Conservation (phyloP, 2,113 vertebrate species). For the Probosciger aterrimus region DNA sequence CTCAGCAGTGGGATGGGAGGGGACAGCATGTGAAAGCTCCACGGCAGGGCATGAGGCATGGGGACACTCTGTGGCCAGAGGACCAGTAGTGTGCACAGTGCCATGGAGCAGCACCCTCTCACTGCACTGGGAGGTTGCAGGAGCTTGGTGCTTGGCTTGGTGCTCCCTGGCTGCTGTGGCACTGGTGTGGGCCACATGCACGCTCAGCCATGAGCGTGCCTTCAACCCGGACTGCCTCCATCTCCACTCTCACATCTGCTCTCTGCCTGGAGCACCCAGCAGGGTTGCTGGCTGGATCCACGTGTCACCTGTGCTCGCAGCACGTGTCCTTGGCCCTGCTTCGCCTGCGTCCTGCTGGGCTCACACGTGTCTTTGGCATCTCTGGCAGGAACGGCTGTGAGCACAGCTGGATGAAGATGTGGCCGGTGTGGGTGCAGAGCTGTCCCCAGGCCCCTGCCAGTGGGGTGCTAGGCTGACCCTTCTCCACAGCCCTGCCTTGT, state of each 20-base stretch:
- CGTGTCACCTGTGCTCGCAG: fast-evolving
- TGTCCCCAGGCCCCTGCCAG: fast-evolving
- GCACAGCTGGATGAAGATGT: neutral
- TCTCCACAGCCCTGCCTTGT: neutral
- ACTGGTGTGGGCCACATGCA: neutral
- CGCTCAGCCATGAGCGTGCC: fast-evolving
- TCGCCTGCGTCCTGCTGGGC: fast-evolving
- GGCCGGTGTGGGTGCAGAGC: neutral
- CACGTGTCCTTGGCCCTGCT: neutral
- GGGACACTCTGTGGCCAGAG: fast-evolving
- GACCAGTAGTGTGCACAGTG: fast-evolving
- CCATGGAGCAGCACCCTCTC: neutral
- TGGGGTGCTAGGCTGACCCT: neutral
- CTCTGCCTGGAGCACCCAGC: neutral
- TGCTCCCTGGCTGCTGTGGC: neutral
- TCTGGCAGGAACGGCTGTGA: fast-evolving
- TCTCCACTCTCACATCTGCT: neutral
- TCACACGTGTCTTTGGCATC: neutral
- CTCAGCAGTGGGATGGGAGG: neutral
- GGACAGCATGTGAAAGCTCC: fast-evolving
- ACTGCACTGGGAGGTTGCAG: neutral
- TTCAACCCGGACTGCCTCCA: neutral
- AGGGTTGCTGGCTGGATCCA: neutral
- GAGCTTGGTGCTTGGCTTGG: neutral
- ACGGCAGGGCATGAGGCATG: fast-evolving